These are phyloP conservation scores for Cairina moschata DNA, from an alignment of 2,113 vertebrate genomes.

Conservation along the genomic window DNA sequence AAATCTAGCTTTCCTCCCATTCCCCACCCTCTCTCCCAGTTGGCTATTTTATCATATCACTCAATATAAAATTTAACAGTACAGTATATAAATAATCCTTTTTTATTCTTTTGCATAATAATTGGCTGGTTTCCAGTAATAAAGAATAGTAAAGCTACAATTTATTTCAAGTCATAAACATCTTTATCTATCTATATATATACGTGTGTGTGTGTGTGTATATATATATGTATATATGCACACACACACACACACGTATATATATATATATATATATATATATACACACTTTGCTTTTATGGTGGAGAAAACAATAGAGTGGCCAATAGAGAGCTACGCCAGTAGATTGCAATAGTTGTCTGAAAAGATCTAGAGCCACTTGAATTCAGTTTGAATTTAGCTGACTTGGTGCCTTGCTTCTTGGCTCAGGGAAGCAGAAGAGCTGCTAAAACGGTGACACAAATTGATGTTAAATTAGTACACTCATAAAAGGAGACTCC, in stretches of 20 bases:
- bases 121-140: slow-evolving; percentile 43
- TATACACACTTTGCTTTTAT: slow-evolving; percentile 22
- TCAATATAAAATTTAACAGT: slow-evolving; percentile 43
- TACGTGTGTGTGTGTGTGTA: no score
- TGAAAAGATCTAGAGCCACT: slow-evolving; percentile 34
- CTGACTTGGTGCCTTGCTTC: slow-evolving; percentile 52
- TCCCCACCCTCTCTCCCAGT: slow-evolving; percentile 41
- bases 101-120: slow-evolving; percentile 49
- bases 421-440: slow-evolving; percentile 34
- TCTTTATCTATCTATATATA: neutral
- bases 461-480: slow-evolving; percentile 77
- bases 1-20: slow-evolving; percentile 44
- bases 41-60: slow-evolving; percentile 51
- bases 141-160: slow-evolving; percentile 11
- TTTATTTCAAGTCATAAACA: slow-evolving; percentile 44
- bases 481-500: slow-evolving; percentile 67
- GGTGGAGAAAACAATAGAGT: slow-evolving; percentile 16
- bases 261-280: neutral
- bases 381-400: slow-evolving; percentile 57
- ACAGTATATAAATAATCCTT: slow-evolving; percentile 33
- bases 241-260: no score
- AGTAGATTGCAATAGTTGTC: neutral
- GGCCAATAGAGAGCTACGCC: slow-evolving; percentile 23
- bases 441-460: slow-evolving; percentile 67
- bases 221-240: no score